Percentiles rank a stretch among this genome's conserved stretches.
phyloP scores from a whole-genome alignment of 2,888 invertebrate genomes.

The Lepeophtheirus nordmannii region DNA sequence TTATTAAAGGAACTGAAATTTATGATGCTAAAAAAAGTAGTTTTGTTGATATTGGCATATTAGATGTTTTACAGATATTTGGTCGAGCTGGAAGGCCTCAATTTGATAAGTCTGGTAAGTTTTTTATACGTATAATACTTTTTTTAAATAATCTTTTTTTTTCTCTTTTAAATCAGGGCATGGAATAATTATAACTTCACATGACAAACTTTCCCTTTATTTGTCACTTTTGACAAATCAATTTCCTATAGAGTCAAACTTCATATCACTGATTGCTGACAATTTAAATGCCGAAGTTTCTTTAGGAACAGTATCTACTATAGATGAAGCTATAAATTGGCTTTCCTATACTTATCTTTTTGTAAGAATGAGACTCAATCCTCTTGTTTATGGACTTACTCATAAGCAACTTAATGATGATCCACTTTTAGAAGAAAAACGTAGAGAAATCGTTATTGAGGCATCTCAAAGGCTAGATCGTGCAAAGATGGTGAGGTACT shows the following conservation, averaged over 20 bases:
- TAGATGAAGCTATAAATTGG: constrained; percentile 95
- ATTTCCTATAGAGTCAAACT: constrained; percentile 95
- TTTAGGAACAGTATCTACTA: constrained; percentile 85
- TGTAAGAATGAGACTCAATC: constrained; percentile 83
- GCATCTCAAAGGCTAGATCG: constrained; percentile 75
- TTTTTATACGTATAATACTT: not conserved
- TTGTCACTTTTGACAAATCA: constrained; percentile 84
- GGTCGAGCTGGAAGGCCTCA: constrained; percentile 96
- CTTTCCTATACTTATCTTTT: constrained; percentile 90
- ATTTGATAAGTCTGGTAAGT: constrained; percentile 67
- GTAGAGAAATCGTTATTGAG: constrained; percentile 56
- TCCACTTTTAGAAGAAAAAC: constrained; percentile 56
- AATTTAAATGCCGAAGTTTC: constrained; percentile 95
- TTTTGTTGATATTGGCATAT: constrained; percentile 83
- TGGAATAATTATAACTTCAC: constrained; percentile 83
- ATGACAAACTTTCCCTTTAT: constrained; percentile 82
- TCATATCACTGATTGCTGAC: constrained; percentile 75
- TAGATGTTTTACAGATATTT: constrained; percentile 96
- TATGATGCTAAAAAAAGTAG: constrained; percentile 89
- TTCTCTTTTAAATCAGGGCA: constrained; percentile 35
- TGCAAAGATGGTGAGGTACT: constrained; percentile 84
- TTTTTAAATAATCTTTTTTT: no score
- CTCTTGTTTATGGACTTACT: constrained; percentile 54
- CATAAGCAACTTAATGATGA: constrained; percentile 50
- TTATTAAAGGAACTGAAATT: constrained; percentile 91